A percentile compares a stretch with the other conserved stretches of the same genome.
Evolutionary conservation across 2,797 vertebrate genomes (phyloP).

Genomic region (Gambelia wislizenii): DNA sequence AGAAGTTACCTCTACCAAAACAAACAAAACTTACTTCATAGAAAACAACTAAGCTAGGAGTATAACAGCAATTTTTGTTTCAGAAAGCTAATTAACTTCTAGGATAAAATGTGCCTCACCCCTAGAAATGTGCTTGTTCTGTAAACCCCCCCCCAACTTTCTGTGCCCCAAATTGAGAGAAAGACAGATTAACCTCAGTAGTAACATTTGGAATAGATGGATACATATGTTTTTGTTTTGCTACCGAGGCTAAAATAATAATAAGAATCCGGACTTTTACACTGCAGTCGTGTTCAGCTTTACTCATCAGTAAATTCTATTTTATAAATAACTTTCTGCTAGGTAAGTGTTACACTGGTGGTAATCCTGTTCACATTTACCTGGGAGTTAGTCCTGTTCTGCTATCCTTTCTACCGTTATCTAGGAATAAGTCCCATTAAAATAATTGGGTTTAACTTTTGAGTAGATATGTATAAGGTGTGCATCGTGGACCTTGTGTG

Average conservation of each 20-base stretch:
- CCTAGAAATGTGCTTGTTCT: not conserved
- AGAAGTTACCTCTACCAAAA: not conserved
- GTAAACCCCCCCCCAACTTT: not conserved
- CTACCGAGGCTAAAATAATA: not conserved
- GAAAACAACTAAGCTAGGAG: not conserved
- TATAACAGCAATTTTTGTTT: not conserved
- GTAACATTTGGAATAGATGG: too few species aligned
- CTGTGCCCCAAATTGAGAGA: too few species aligned
- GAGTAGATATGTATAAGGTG: not conserved
- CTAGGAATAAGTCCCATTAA: too few species aligned
- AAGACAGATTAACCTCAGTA: not conserved
- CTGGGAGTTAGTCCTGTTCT: not conserved
- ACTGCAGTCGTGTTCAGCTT: not conserved
- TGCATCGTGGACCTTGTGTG: not conserved
- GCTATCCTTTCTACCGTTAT: too few species aligned
- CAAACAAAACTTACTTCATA: not conserved
- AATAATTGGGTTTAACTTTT: not conserved
- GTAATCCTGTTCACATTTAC: not conserved
- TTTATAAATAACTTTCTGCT: too few species aligned
- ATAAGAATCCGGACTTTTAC: not conserved
- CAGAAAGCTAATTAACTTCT: not conserved
- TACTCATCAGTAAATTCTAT: not conserved
- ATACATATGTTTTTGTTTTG: too few species aligned
- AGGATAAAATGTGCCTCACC: not conserved
- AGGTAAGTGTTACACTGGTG: too few species aligned